phyloP scores from a whole-genome alignment of 2,888 invertebrate genomes.

The Chaetoderma sp. region DNA sequence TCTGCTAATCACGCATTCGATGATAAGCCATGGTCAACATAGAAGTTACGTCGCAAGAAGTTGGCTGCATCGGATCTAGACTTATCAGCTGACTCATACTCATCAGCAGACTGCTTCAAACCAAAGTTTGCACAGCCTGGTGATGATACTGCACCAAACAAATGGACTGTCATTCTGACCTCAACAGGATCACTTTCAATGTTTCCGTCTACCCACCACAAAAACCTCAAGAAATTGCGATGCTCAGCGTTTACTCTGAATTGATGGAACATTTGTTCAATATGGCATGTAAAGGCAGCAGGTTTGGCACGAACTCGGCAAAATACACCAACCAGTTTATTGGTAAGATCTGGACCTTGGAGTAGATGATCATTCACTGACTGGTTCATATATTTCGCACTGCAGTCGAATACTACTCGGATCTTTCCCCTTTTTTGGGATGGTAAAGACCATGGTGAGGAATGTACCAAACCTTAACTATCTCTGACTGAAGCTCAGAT shows the following conservation, averaged over 20 bases:
- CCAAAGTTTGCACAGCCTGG: slow-evolving; percentile 36
- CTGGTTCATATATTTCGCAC: slow-evolving; percentile 18
- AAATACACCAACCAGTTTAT: slow-evolving; percentile 32
- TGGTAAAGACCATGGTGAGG: slow-evolving; percentile 15
- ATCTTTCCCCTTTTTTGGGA: slow-evolving; percentile 18
- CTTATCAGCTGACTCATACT: slow-evolving; percentile 6
- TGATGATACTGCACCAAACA: slow-evolving; percentile 36
- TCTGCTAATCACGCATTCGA: slow-evolving; percentile 23
- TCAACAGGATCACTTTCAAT: slow-evolving; percentile 9
- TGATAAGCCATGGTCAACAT: slow-evolving; percentile 41
- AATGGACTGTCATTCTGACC: slow-evolving; percentile 33
- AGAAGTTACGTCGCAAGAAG: slow-evolving; percentile 34
- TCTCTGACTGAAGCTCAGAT: slow-evolving; percentile 3
- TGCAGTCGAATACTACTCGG: slow-evolving; percentile 37
- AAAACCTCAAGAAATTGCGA: slow-evolving; percentile 23
- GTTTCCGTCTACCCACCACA: no score
- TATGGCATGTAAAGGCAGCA: slow-evolving; percentile 33
- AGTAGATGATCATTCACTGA: slow-evolving; percentile 28
- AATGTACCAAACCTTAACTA: slow-evolving; percentile 11
- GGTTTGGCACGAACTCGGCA: slow-evolving; percentile 27
- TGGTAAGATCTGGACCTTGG: slow-evolving; percentile 35
- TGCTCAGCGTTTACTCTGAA: slow-evolving; percentile 14
- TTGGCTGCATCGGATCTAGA: slow-evolving; percentile 24
- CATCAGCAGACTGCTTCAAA: slow-evolving; percentile 21
- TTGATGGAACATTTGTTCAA: slow-evolving; percentile 33